Percentiles rank a stretch among this genome's conserved stretches.
phyloP scores from a whole-genome alignment of 2,113 vertebrate genomes.

The Steatornis caripensis region DNA sequence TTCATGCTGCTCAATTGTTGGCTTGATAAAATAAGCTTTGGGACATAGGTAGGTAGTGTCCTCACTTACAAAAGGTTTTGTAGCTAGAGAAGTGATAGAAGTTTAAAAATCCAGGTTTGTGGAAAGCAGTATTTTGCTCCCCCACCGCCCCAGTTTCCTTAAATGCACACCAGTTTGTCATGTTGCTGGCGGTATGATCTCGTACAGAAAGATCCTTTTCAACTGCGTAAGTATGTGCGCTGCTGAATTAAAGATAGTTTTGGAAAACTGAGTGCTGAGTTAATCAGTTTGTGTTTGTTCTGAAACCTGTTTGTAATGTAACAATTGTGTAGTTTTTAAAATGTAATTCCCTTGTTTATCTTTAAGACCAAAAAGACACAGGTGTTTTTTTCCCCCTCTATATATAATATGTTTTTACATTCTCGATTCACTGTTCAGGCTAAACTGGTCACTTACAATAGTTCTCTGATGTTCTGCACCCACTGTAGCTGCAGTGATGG shows the following conservation, averaged over 20 bases:
- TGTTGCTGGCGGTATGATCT: not conserved
- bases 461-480: not conserved
- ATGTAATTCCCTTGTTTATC: not conserved
- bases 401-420: not conserved
- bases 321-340: accelerated
- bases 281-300: not conserved
- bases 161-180: not conserved
- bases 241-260: not conserved
- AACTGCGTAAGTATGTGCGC: not conserved
- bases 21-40: not conserved
- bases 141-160: slow-evolving; percentile 12
- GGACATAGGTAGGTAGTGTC: not conserved
- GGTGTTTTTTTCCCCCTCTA: not conserved
- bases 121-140: not conserved
- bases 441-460: not conserved
- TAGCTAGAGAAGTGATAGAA: not conserved
- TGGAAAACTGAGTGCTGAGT: not conserved
- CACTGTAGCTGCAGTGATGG: accelerated
- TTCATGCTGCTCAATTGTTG: slow-evolving; percentile 40
- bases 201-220: not conserved
- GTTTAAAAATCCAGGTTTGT: not conserved
- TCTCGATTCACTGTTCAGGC: not conserved
- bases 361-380: not conserved
- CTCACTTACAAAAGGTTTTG: not conserved
- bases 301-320: not conserved